Evolutionary conservation across 2,797 vertebrate genomes (phyloP).

Genomic region (Geotria australis): DNA sequence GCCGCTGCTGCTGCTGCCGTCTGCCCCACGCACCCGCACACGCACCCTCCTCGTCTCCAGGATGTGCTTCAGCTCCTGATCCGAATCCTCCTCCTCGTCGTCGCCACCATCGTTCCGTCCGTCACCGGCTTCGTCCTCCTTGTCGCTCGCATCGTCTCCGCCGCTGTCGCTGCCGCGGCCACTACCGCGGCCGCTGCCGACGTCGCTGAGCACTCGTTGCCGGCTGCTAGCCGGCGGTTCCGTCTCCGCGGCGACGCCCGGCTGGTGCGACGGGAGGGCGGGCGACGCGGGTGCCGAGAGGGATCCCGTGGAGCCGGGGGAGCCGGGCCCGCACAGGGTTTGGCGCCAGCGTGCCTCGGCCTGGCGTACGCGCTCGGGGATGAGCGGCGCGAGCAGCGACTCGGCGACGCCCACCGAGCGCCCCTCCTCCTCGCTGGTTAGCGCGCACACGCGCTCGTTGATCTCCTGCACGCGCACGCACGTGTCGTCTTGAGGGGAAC

Average conservation of each 20-base stretch:
- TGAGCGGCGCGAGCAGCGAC: constrained; percentile 46
- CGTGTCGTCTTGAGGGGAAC: background rate
- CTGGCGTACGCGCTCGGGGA: constrained; percentile 61
- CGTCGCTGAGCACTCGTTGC: background rate
- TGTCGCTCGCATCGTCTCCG: constrained; percentile 21
- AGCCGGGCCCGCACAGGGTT: too few species aligned
- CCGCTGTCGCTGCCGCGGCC: too few species aligned
- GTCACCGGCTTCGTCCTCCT: constrained; percentile 25
- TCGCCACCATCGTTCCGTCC: constrained; percentile 12
- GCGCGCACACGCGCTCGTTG: constrained; percentile 60
- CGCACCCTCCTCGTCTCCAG: constrained; percentile 18
- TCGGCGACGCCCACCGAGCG: constrained; percentile 61
- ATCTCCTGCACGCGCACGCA: constrained; percentile 27
- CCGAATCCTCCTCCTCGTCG: constrained; percentile 60
- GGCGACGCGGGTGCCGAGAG: too few species aligned
- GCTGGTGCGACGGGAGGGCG: background rate
- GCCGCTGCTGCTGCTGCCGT: too few species aligned
- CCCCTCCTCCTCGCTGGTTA: constrained; percentile 61
- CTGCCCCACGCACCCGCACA: too few species aligned
- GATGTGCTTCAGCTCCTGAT: constrained; percentile 56
- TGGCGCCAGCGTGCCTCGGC: constrained; percentile 85
- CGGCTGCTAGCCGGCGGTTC: background rate
- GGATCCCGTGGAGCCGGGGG: too few species aligned
- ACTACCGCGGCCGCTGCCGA: constrained; percentile 9
- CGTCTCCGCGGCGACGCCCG: background rate